phyloP scores from a whole-genome alignment of 92 coral and sea anemone species.

The Porites cylindrica region DNA sequence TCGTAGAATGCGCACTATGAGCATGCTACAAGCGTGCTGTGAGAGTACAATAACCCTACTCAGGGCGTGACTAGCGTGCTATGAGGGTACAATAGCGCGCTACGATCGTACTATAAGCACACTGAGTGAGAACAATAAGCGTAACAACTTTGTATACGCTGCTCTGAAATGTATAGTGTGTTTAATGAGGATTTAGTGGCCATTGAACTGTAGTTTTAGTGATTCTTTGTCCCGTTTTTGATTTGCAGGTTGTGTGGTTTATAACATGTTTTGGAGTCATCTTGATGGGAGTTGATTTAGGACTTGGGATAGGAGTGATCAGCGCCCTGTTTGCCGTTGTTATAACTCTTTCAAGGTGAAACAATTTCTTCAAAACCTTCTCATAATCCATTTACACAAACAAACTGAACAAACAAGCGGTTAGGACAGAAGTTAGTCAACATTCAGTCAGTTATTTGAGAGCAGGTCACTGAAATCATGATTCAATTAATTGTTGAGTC shows the following conservation, averaged over 20 bases:
- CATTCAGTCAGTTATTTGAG: not conserved
- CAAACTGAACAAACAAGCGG: not conserved
- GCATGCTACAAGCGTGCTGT: too few species aligned
- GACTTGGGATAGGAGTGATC: slow-evolving; percentile 79
- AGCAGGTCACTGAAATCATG: not conserved
- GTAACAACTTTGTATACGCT: too few species aligned
- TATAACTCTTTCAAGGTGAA: slow-evolving; percentile 79
- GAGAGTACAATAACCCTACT: too few species aligned
- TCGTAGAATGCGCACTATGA: too few species aligned
- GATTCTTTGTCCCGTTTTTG: not conserved
- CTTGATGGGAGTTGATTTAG: slow-evolving; percentile 84
- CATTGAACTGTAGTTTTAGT: too few species aligned
- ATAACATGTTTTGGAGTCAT: slow-evolving; percentile 86
- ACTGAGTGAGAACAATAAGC: too few species aligned
- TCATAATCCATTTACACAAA: not conserved
- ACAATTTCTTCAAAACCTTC: not conserved
- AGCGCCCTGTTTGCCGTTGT: slow-evolving; percentile 77
- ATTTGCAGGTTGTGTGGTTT: slow-evolving; percentile 84
- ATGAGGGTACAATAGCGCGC: too few species aligned
- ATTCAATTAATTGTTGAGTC: not conserved
- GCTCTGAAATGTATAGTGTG: too few species aligned
- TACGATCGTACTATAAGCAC: too few species aligned
- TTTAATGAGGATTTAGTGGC: too few species aligned
- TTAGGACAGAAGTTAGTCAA: not conserved
- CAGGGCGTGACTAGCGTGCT: too few species aligned